These are phyloP conservation scores for Thymelicus acteon DNA, from an alignment of 2,888 invertebrate species.

Conservation along the genomic window DNA sequence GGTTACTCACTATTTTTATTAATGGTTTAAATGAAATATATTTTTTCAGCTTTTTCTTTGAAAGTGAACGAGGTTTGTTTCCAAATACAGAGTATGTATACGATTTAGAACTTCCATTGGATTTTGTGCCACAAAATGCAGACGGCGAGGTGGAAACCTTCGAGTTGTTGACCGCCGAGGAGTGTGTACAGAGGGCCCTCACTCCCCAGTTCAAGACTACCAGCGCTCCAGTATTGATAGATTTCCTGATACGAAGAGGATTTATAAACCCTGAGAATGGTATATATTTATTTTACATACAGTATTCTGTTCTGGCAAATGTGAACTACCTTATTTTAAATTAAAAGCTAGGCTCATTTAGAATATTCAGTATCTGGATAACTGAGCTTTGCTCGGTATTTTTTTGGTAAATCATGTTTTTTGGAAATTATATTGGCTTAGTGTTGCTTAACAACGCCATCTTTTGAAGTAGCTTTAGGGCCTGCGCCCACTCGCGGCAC, in stretches of 20 bases:
- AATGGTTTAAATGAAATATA: too few relatives aligned
- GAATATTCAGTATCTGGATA: too few relatives aligned
- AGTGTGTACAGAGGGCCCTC: constrained; percentile 92
- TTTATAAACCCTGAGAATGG: constrained; percentile 95
- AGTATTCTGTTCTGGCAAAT: too few relatives aligned
- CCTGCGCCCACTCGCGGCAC: too few relatives aligned
- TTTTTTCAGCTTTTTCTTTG: constrained; percentile 90
- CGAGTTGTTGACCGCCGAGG: constrained; percentile 92
- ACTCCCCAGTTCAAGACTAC: constrained; percentile 96
- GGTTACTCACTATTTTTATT: too few relatives aligned
- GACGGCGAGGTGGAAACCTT: constrained; percentile 98
- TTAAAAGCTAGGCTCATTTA: too few relatives aligned
- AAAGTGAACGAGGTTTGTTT: constrained; percentile 96
- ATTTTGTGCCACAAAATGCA: constrained; percentile 95
- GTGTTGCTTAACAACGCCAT: too few relatives aligned
- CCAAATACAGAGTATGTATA: constrained; percentile 98
- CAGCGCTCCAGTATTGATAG: constrained; percentile 95
- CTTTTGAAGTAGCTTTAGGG: too few relatives aligned
- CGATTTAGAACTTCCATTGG: constrained; percentile 95
- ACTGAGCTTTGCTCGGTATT: too few relatives aligned
- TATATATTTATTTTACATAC: constrained; percentile 60
- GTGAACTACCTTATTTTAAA: too few relatives aligned
- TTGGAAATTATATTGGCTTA: too few relatives aligned
- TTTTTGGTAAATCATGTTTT: too few relatives aligned
- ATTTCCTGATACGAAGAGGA: constrained; percentile 96